Base-by-base conservation (phyloP, 1,140 invertebrate genomes). In the Monomorium pharaonis region DNA sequence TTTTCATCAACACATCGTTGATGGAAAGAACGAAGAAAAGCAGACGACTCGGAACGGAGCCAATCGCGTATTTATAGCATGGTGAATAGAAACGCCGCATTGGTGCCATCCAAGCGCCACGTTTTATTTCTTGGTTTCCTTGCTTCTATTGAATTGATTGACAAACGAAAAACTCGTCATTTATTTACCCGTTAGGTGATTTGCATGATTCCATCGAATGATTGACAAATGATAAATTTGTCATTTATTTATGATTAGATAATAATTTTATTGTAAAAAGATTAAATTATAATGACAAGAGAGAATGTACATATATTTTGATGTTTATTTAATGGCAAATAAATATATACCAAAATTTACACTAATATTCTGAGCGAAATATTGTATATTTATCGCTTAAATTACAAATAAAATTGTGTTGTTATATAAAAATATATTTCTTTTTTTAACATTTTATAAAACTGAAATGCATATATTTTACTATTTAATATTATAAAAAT, bases 41-140 rank as follows among this genome's bases (percentile, higher is more conserved):
- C 54, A 58, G 60, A 67, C 58, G 63, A 42, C 63, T 89, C 85
- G 88, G 84, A 78, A 86, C 67, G 72, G 51, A 89, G 88, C 88
- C 88, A 89, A 89, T 42, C 80, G 27, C 63, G 72, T 89, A 89
- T 86, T 89, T 89, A 89, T 86, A 89, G 87, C 63, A 65, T 37
- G 75, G 33, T 78, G 84, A 89, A 83, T 74, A 81, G 44, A 21
- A 74, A 18, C 18, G 51, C 18, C 30, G 27, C 37, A 18, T 42
- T 44, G 63, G 51, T 76, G 10, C 37, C 30, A 24, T 24, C 21
- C 49, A 54, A 70, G 51, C 49, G 49, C 14, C 51, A 7, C 18
- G 24, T 85, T 56, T 63, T 44, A 27, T 81, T 49, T 86, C 47
- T 42, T 49, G 10, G 9, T 37, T 69, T 16, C 16, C 18, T 67